Conservation (phyloP, 2,797 vertebrate species). For the Spheniscus humboldti region DNA sequence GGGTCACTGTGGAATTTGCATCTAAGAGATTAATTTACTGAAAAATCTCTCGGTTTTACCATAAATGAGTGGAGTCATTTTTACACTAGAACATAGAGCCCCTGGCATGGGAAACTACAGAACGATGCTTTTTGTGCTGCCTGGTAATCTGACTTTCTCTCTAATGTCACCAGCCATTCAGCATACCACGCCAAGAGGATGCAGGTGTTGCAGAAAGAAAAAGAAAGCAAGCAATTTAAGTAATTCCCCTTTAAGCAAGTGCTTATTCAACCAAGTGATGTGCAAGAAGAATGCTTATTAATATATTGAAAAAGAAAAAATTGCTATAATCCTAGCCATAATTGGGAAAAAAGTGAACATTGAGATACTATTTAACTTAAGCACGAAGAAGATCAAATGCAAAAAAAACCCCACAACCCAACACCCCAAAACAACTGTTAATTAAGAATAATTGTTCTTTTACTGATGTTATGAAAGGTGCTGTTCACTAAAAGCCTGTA, state of each 20-base stretch:
- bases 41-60: not conserved
- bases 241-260: not conserved
- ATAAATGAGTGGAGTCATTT: not conserved
- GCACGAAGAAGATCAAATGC: not conserved
- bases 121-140: not conserved
- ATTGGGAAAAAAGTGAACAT: not conserved
- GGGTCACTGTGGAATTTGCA: not conserved
- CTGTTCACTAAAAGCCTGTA: not conserved
- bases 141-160: not conserved
- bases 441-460: not conserved
- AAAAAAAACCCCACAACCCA: not conserved
- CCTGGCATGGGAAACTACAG: not conserved
- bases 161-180: not conserved
- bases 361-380: slow-evolving; percentile 24
- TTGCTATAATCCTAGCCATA: not conserved
- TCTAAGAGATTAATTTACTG: not conserved
- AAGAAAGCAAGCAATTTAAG: not conserved
- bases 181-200: not conserved
- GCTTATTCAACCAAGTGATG: not conserved
- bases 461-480: not conserved
- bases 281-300: not conserved
- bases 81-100: not conserved
- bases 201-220: not conserved
- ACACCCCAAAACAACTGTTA: not conserved
- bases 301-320: not conserved